Conservation (phyloP, 1,140 invertebrate genomes). For the Pseudobourletiella spinata region DNA sequence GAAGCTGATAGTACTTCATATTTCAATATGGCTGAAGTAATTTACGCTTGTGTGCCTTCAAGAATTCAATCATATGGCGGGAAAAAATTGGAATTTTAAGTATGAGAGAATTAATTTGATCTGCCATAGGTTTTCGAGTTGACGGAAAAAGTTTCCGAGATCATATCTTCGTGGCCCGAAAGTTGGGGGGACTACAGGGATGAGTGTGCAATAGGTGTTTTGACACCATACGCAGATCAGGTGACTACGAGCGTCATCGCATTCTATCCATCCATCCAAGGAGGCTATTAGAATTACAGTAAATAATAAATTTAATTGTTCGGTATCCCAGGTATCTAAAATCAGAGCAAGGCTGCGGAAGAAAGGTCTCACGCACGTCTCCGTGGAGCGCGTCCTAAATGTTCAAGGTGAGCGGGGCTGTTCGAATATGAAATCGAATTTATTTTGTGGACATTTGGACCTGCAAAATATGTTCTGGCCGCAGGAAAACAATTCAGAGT, state of each 20-base stretch:
- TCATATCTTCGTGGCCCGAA: constrained; percentile 46
- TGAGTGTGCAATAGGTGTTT: constrained; percentile 42
- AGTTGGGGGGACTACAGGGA: constrained; percentile 43
- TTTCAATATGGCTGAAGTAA: constrained; percentile 72
- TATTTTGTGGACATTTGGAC: neutral
- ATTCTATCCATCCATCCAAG: constrained; percentile 42
- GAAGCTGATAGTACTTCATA: constrained; percentile 74
- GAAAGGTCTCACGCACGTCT: constrained; percentile 60
- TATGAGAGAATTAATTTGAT: too few species aligned
- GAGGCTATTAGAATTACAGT: constrained; percentile 38
- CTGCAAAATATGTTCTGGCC: neutral
- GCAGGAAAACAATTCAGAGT: constrained; percentile 73
- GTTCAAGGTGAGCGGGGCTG: constrained; percentile 56
- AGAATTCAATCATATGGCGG: neutral
- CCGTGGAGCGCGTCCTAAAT: constrained; percentile 76
- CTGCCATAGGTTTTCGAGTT: constrained; percentile 50
- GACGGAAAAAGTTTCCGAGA: constrained; percentile 45
- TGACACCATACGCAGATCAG: constrained; percentile 74
- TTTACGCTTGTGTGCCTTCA: too few species aligned
- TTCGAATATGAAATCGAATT: neutral
- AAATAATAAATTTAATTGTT: constrained; percentile 6
- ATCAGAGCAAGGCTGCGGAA: constrained; percentile 71
- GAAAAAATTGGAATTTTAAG: neutral
- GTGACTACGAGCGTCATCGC: too few species aligned
- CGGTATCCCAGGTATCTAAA: constrained; percentile 38